Evolutionary conservation across 2,888 invertebrate species (phyloP).

Genomic region (Sthenelais limicola): DNA sequence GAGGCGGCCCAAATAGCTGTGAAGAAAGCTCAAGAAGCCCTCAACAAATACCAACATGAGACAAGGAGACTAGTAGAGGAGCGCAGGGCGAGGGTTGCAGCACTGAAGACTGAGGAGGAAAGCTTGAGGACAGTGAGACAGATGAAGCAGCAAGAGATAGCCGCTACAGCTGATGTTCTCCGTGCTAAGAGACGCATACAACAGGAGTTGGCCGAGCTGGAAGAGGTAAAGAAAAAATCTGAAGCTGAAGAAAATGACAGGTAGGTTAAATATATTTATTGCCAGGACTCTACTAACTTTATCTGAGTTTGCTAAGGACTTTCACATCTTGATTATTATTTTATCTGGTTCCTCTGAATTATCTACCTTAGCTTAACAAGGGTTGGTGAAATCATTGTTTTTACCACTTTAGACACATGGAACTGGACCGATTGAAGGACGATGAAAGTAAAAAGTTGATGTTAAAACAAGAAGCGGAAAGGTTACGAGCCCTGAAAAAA

Average conservation of each 20-base stretch:
- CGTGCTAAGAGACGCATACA: slow-evolving; percentile 60
- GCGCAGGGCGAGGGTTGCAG: slow-evolving; percentile 34
- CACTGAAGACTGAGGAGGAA: slow-evolving; percentile 69
- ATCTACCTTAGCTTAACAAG: too few species aligned
- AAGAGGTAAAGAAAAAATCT: slow-evolving; percentile 47
- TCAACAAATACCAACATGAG: not conserved
- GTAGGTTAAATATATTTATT: slow-evolving; percentile 60
- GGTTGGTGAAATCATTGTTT: too few species aligned
- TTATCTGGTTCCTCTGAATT: too few species aligned
- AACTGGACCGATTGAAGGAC: slow-evolving; percentile 37
- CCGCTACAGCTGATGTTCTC: slow-evolving; percentile 65
- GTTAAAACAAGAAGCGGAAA: slow-evolving; percentile 54
- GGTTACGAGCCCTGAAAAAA: slow-evolving; percentile 57
- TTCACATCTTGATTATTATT: too few species aligned
- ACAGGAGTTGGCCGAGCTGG: slow-evolving; percentile 54
- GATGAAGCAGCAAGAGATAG: slow-evolving; percentile 54
- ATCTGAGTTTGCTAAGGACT: too few species aligned
- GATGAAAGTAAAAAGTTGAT: slow-evolving; percentile 29
- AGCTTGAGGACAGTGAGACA: slow-evolving; percentile 67
- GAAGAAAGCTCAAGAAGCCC: not conserved
- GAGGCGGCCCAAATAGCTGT: slow-evolving; percentile 28
- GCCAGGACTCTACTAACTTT: too few species aligned
- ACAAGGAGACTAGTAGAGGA: slow-evolving; percentile 34
- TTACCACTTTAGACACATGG: slow-evolving; percentile 53
- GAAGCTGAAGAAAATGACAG: slow-evolving; percentile 50